Percentiles rank a stretch among this genome's conserved stretches.
phyloP scores from a whole-genome alignment of 2,888 invertebrate genomes.

The Chironomus riparius region DNA sequence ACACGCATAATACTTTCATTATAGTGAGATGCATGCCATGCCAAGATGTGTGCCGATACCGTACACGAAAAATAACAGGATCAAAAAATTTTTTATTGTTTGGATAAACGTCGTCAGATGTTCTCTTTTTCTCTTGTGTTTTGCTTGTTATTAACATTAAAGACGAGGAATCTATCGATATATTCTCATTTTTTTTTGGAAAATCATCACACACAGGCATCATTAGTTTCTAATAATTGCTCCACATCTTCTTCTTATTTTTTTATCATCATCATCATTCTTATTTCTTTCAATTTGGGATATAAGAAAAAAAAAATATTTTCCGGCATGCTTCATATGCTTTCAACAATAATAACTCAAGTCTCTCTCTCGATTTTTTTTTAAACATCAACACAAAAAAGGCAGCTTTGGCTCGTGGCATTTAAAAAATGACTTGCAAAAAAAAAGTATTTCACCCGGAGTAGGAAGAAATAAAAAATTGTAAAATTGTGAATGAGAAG shows the following conservation, averaged over 20 bases:
- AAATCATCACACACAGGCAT: constrained; percentile 12
- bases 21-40: not conserved
- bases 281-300: not conserved
- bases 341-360: constrained; percentile 9
- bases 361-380: no score
- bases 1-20: not conserved
- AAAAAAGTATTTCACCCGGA: no score
- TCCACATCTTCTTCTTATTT: not conserved
- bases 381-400: not conserved
- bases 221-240: constrained; percentile 2
- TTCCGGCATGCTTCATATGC: constrained; percentile 13
- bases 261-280: not conserved
- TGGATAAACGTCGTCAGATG: constrained; percentile 25
- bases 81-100: constrained; percentile 5
- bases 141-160: not conserved
- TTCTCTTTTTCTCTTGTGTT: not conserved
- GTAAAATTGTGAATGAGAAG: not conserved
- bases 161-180: not conserved
- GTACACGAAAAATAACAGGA: constrained; percentile 15
- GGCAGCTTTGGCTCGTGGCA: constrained; percentile 19
- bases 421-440: constrained; percentile 25
- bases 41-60: not conserved
- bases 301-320: not conserved
- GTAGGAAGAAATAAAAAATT: no score
- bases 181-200: not conserved